These are phyloP conservation scores for Stercorarius parasiticus DNA, from an alignment of 2,113 vertebrate species.

Conservation along the genomic window DNA sequence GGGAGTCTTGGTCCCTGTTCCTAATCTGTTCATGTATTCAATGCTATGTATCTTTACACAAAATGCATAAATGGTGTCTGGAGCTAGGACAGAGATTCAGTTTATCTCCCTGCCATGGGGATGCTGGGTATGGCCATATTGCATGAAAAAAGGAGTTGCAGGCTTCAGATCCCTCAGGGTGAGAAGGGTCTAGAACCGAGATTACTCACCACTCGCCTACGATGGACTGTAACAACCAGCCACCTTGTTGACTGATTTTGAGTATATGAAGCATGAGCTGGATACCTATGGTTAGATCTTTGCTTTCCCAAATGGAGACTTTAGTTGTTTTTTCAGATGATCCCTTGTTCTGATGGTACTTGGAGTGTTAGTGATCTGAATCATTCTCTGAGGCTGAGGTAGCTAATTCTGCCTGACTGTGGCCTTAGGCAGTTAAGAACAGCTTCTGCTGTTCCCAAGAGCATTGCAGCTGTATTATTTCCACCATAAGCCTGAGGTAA, in stretches of 20 bases:
- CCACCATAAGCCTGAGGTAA: background rate
- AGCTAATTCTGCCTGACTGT: background rate
- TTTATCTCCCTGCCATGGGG: background rate
- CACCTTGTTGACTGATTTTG: background rate
- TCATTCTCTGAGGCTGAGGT: background rate
- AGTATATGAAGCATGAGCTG: background rate
- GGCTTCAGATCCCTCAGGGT: background rate
- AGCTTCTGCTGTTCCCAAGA: background rate
- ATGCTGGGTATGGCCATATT: background rate
- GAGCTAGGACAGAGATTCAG: background rate
- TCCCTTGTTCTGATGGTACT: background rate
- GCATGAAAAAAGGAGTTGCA: background rate
- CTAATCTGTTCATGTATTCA: background rate
- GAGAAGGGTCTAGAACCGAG: background rate
- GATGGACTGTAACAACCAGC: background rate
- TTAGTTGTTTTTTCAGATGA: background rate
- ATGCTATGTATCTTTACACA: background rate
- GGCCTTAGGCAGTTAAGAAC: background rate
- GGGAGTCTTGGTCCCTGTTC: background rate
- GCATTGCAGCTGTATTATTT: background rate
- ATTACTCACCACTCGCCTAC: background rate
- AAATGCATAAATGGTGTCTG: background rate
- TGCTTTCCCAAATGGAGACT: background rate
- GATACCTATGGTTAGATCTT: background rate
- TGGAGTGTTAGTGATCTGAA: background rate